Base-by-base conservation (phyloP, 1,140 invertebrate species). In the Sinonovacula constricta region DNA sequence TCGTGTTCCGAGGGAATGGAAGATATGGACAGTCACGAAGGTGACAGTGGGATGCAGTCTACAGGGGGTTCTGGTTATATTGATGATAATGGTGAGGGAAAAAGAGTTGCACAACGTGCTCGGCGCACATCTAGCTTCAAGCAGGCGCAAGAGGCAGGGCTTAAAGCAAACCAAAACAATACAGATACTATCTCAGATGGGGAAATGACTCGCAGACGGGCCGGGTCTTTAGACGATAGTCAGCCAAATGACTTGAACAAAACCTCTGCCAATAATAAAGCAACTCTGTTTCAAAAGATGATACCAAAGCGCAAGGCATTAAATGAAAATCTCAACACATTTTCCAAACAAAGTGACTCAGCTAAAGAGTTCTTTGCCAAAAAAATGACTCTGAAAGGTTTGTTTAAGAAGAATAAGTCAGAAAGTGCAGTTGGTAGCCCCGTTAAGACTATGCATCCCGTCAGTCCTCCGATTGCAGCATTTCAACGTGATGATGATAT, bases 401-500 rank as follows among this genome's bases (percentile, higher is more conserved):
- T 88, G 15, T 88, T 88, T 75, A 85, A 83, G 62, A 82, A 86
- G 62, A 83, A 81, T 28, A 87, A 85, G 75, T 80, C 80, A 31
- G 79, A 79, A 51, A 75, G 54, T 39, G 26, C 57, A 54, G 57
- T 62, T 60, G 65, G 53, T 31, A 59, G 63, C 56, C 71, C 71
- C 54, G 49, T 72, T 12, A 63, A 74, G 51, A 60, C 49, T 12
- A 79, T 82, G 34, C 80, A 85, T 31, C 78, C 79, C 12, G 56
- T 59, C 22, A 84, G 78, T 65, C 87, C 84, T 12, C 87, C 85
- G 12, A 78, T 87, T 31, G 86, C 84, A 30, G 79, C 80, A n/a
- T 88, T 87, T 78, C 78, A 86, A n/a, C 79, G 77, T 67, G 81
- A 83, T 45, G 80, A 85, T 56, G 87, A 88, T 54, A 88, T 87